Percentiles rank a stretch among this genome's conserved stretches.
Conservation (phyloP, 2,888 invertebrate genomes). For the Megamerina dolium region DNA sequence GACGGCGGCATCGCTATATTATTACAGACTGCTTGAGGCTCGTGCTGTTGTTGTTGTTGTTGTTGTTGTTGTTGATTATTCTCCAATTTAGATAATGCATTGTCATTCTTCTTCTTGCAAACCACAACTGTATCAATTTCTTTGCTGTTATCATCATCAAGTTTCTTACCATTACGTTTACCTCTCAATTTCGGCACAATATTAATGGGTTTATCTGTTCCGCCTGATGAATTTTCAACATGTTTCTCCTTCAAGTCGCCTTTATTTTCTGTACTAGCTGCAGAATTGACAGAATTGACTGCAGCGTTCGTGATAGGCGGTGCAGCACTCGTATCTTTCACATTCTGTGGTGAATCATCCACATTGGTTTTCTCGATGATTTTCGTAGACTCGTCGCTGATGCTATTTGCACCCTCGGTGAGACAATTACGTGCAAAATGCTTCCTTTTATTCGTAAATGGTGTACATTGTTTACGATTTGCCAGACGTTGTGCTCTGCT, state of each 20-base stretch:
- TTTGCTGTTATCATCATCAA: conserved; percentile 1
- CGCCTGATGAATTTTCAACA: too few species aligned
- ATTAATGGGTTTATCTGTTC: conserved; percentile 39
- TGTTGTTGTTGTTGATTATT: neutral
- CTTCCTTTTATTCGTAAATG: conserved; percentile 31
- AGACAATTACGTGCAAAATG: conserved; percentile 32
- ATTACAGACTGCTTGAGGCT: too few species aligned
- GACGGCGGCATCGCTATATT: too few species aligned
- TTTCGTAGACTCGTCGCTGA: too few species aligned
- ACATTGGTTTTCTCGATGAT: too few species aligned
- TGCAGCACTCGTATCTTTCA: too few species aligned
- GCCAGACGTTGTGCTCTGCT: conserved; percentile 35
- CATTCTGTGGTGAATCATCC: too few species aligned
- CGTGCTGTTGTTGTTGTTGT: conserved; percentile 3
- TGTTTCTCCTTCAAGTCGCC: conserved; percentile 17
- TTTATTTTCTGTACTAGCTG: too few species aligned
- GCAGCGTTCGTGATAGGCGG: too few species aligned
- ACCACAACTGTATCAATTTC: neutral
- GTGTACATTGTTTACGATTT: conserved; percentile 29
- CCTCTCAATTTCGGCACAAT: conserved; percentile 43
- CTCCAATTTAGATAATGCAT: too few species aligned
- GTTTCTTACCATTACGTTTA: conserved; percentile 21
- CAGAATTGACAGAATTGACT: too few species aligned
- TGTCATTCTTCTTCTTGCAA: neutral
- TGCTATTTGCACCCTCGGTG: too few species aligned